A percentile compares a stretch with the other conserved stretches of the same genome.
These are phyloP conservation scores for Amblyopsis rosae DNA, from an alignment of 2,113 vertebrate species.

Conservation along the genomic window DNA sequence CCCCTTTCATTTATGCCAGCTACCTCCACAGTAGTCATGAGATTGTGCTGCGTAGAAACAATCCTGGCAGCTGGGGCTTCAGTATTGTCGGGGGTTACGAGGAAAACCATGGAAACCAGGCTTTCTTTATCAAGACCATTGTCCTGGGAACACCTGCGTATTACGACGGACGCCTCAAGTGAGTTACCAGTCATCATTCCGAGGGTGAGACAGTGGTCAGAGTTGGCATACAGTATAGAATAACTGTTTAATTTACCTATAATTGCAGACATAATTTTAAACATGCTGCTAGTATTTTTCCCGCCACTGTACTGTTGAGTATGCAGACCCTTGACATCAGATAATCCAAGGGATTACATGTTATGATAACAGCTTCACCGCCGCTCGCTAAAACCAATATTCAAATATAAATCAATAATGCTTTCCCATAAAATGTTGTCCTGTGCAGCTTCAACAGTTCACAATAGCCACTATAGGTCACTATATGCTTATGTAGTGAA, in stretches of 20 bases:
- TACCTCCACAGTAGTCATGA: constrained; percentile 94
- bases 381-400: too few relatives aligned
- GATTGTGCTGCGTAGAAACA: constrained; percentile 91
- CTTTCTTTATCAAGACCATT: constrained; percentile 99
- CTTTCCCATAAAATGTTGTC: not conserved
- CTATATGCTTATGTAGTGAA: not conserved
- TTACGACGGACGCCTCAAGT: constrained; percentile 97
- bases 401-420: not conserved
- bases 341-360: too few relatives aligned
- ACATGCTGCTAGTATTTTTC: not conserved
- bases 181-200: constrained; percentile 61
- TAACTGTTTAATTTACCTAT: not conserved
- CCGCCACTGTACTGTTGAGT: not conserved
- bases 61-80: constrained; percentile 96
- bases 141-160: constrained; percentile 97
- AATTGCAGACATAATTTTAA: not conserved
- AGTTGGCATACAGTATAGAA: constrained; percentile 7
- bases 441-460: not conserved
- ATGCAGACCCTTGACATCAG: too few relatives aligned
- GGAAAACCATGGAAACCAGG: constrained; percentile 95
- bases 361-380: too few relatives aligned
- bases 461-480: not conserved
- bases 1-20: constrained; percentile 64
- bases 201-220: not conserved
- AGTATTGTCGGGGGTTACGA: constrained; percentile 97